phyloP scores from a whole-genome alignment of 2,888 invertebrate genomes.

The Lithodes maja region DNA sequence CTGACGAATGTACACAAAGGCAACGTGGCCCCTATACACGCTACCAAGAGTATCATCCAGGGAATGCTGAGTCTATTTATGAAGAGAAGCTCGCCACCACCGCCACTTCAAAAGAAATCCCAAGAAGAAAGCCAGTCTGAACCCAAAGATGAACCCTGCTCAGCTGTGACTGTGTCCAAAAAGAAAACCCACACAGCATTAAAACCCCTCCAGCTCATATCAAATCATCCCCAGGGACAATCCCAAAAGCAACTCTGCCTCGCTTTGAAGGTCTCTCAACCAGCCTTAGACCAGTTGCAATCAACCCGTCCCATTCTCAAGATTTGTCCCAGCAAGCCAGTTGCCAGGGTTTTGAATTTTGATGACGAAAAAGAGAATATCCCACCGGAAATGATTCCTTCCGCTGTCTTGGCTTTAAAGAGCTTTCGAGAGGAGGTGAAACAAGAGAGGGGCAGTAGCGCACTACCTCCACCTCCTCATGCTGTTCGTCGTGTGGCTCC shows the following conservation, averaged over 20 bases:
- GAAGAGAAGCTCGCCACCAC: neutral
- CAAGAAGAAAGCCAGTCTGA: too few relatives aligned
- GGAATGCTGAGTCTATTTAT: constrained; percentile 20
- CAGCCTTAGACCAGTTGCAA: too few relatives aligned
- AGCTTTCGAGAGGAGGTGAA: neutral
- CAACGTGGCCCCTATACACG: neutral
- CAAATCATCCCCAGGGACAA: neutral
- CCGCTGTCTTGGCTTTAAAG: neutral
- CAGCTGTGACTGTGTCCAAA: too few relatives aligned
- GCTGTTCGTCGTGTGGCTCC: neutral
- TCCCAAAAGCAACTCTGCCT: neutral
- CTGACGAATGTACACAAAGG: neutral
- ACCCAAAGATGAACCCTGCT: too few relatives aligned
- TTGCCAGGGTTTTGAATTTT: too few relatives aligned
- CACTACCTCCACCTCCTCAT: neutral
- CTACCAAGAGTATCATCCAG: constrained; percentile 16
- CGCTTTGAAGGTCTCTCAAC: neutral
- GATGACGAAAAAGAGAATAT: too few relatives aligned
- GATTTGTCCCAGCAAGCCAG: too few relatives aligned
- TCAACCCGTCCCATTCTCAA: too few relatives aligned
- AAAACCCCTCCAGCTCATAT: too few relatives aligned
- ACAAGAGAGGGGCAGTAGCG: neutral
- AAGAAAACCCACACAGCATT: too few relatives aligned
- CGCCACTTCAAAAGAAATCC: too few relatives aligned
- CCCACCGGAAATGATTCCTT: neutral